phyloP scores from a whole-genome alignment of 2,797 vertebrate species.

The Podarcis lilfordi region DNA sequence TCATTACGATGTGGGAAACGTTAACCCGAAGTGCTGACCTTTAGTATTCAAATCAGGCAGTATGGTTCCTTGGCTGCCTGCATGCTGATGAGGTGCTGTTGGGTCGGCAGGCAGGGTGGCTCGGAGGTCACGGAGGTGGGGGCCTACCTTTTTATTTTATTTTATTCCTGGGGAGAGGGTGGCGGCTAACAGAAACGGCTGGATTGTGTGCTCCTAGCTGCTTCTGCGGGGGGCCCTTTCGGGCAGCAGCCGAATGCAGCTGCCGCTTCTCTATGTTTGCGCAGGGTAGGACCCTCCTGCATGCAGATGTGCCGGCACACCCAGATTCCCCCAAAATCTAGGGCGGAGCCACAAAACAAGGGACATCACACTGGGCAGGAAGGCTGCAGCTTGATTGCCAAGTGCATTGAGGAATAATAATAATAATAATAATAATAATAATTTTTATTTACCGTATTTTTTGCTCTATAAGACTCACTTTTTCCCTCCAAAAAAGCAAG shows the following conservation, averaged over 20 bases:
- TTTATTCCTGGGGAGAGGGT: too few species aligned
- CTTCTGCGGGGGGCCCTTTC: rapidly evolving
- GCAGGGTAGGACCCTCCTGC: background rate
- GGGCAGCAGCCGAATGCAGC: background rate
- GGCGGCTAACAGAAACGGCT: rapidly evolving
- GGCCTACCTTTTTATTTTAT: background rate
- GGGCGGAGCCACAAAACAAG: background rate
- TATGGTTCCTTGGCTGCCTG: background rate
- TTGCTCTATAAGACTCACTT: too few species aligned
- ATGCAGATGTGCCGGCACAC: too few species aligned
- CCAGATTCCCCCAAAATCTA: background rate
- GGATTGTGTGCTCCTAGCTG: background rate
- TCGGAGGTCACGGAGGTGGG: background rate
- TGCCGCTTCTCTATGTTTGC: background rate
- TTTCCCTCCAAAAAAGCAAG: too few species aligned
- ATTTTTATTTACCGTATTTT: too few species aligned
- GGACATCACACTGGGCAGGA: background rate
- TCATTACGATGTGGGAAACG: background rate
- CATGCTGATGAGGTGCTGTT: background rate
- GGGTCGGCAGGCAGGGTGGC: background rate
- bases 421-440: too few species aligned
- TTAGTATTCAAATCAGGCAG: background rate
- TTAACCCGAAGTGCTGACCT: slow-evolving; percentile 2
- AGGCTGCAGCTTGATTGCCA: too few species aligned
- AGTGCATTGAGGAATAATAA: background rate